Evolutionary conservation across 64 coral and sea anemone species (phyloP).

Genomic region (Dendrophyllia cribrosa): DNA sequence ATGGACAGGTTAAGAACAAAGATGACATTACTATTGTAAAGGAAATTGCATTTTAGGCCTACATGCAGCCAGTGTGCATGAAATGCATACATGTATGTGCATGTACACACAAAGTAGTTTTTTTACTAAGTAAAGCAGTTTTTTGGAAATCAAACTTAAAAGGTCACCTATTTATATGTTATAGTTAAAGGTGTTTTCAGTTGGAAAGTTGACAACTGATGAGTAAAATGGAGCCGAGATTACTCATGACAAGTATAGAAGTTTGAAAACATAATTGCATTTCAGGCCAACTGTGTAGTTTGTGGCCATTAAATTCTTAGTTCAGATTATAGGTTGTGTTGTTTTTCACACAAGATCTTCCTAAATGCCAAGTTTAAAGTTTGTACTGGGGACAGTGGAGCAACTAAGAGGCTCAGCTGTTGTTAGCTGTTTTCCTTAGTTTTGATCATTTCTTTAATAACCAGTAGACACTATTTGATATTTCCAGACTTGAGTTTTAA

Average conservation of each 20-base stretch:
- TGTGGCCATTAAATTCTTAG: background rate
- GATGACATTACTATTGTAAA: conserved; percentile 1
- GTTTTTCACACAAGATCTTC: too few relatives aligned
- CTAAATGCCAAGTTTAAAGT: too few relatives aligned
- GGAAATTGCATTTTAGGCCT: background rate
- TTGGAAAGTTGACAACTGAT: background rate
- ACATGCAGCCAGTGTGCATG: conserved; percentile 5
- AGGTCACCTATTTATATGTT: background rate
- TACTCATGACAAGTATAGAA: too few relatives aligned
- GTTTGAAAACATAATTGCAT: background rate
- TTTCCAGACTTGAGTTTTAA: background rate
- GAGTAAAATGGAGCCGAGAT: too few relatives aligned
- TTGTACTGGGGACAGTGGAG: too few relatives aligned
- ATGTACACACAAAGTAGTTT: background rate
- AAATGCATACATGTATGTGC: background rate
- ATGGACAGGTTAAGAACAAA: conserved; percentile 20
- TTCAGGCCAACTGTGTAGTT: background rate
- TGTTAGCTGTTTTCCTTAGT: too few relatives aligned
- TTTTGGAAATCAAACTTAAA: background rate
- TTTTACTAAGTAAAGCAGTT: too few relatives aligned
- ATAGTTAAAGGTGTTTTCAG: background rate
- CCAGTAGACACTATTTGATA: background rate
- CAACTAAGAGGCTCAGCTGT: too few relatives aligned
- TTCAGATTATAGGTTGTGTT: conserved; percentile 2
- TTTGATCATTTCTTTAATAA: too few relatives aligned